Evolutionary conservation across 2,113 vertebrate genomes (phyloP).

Genomic region (Hippocampus guttulatus): DNA sequence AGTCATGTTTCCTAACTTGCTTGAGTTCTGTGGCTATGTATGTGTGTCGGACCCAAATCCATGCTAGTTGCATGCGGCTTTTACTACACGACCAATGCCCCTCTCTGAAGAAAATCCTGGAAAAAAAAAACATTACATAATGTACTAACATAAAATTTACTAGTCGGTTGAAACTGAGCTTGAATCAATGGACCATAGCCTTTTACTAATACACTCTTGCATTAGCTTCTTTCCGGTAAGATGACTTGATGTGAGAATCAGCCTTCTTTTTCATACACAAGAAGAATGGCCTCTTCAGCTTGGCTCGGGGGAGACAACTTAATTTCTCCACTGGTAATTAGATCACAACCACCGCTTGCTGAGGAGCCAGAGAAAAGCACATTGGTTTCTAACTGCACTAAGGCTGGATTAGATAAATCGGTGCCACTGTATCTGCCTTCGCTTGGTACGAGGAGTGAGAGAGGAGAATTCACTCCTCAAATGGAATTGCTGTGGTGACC

Average conservation of each 20-base stretch:
- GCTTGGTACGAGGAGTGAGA: conserved; percentile 19
- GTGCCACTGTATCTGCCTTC: conserved; percentile 54
- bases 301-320: conserved; percentile 54
- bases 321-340: conserved; percentile 66
- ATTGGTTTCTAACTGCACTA: conserved; percentile 21
- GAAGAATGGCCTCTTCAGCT: conserved; percentile 60
- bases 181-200: conserved; percentile 27
- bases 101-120: background rate
- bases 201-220: conserved; percentile 37
- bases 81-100: background rate
- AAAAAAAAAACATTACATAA: conserved; percentile 2
- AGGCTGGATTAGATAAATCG: conserved; percentile 61
- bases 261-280: conserved; percentile 43
- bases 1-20: background rate
- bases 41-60: background rate
- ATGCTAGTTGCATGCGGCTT: background rate
- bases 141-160: background rate
- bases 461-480: conserved; percentile 48
- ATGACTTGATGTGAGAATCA: conserved; percentile 36
- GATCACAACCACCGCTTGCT: conserved; percentile 57
- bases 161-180: conserved; percentile 28
- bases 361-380: conserved; percentile 50
- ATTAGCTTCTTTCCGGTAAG: conserved; percentile 28
- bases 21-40: background rate
- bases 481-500: conserved; percentile 46